Conservation (phyloP, 2,113 vertebrate genomes). For the Tachuris rubrigastra region DNA sequence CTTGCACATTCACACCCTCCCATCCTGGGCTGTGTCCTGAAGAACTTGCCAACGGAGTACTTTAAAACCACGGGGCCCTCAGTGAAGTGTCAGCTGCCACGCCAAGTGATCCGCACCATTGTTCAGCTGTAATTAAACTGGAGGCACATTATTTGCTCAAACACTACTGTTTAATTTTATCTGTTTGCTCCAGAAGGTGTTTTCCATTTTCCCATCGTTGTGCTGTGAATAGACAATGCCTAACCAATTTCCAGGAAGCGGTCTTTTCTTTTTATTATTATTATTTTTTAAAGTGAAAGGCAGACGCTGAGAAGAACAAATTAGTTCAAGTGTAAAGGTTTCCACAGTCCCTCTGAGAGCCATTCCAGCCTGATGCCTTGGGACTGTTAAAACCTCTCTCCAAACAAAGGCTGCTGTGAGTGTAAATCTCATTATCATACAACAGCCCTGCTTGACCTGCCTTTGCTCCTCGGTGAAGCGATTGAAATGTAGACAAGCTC, state of each 20-base stretch:
- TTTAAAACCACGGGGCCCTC: background rate
- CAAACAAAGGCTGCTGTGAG: constrained; percentile 19
- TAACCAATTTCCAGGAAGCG: constrained; percentile 42
- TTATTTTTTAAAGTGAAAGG: constrained; percentile 8
- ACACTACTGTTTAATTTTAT: constrained; percentile 39
- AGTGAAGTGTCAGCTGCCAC: background rate
- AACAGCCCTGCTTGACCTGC: background rate
- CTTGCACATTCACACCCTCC: background rate
- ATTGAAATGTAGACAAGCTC: constrained; percentile 3
- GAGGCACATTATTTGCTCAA: constrained; percentile 36
- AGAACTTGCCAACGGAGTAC: background rate
- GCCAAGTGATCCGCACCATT: background rate
- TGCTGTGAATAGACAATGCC: constrained; percentile 2
- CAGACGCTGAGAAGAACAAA: constrained; percentile 12
- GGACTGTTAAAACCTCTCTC: constrained; percentile 7
- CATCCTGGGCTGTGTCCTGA: background rate
- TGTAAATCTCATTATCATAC: constrained; percentile 34
- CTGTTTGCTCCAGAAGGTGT: constrained; percentile 56
- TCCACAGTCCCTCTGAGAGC: background rate
- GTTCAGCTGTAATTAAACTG: constrained; percentile 55
- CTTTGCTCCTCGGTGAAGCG: background rate
- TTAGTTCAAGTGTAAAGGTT: constrained; percentile 16
- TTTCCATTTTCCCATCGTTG: constrained; percentile 8
- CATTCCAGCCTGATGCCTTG: background rate
- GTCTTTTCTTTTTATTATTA: background rate